These are phyloP conservation scores for Eremophila alpestris DNA, from an alignment of 2,797 vertebrate genomes.

Conservation along the genomic window DNA sequence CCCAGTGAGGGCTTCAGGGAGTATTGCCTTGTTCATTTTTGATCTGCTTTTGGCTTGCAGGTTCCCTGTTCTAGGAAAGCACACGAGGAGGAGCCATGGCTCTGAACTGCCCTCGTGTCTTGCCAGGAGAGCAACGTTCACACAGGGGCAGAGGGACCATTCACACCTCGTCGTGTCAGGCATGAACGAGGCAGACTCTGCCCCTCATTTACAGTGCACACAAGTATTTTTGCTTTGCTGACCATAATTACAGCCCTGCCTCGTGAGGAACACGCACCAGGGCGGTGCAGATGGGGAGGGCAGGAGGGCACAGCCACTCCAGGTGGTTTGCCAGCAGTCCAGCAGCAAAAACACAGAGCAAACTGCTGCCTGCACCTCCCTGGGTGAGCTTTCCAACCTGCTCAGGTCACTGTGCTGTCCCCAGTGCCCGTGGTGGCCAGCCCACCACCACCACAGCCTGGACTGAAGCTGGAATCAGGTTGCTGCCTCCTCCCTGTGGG, in stretches of 20 bases:
- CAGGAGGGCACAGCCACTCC: neutral
- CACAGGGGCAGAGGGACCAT: accelerated
- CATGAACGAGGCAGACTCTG: neutral
- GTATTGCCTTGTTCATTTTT: neutral
- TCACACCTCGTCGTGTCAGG: neutral
- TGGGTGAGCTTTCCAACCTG: neutral
- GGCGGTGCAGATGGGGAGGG: neutral
- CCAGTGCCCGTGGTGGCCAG: accelerated
- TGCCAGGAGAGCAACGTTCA: neutral
- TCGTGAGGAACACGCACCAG: neutral
- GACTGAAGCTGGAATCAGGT: neutral
- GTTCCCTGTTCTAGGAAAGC: neutral
- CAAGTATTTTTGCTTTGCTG: neutral
- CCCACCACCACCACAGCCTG: neutral
- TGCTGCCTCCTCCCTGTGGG: neutral
- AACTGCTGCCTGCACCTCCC: neutral
- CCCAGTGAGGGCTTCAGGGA: neutral
- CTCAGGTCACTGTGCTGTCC: neutral
- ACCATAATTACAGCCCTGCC: neutral
- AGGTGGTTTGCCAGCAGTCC: neutral
- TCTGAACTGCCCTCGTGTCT: neutral
- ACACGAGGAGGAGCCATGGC: accelerated
- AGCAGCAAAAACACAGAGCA: neutral
- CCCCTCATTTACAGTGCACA: neutral
- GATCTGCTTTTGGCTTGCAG: neutral